These are phyloP conservation scores for Uria lomvia DNA, from an alignment of 2,113 vertebrate species.

Conservation along the genomic window DNA sequence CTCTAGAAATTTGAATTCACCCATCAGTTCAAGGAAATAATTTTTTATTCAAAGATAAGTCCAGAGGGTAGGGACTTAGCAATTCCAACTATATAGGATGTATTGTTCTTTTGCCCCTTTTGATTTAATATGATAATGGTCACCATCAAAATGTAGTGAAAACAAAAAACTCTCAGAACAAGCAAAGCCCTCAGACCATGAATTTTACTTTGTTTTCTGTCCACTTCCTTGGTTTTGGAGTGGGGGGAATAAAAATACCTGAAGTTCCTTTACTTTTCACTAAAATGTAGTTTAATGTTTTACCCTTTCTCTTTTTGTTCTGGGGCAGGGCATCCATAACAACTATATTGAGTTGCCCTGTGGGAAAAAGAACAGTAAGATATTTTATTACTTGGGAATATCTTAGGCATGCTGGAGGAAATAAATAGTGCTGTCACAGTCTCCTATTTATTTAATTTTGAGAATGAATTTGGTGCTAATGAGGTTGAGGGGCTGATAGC, in stretches of 20 bases:
- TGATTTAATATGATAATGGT: constrained; percentile 17
- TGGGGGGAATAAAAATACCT: no score
- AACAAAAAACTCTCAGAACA: background rate
- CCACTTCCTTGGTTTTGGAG: background rate
- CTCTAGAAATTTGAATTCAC: constrained; percentile 57
- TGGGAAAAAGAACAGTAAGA: background rate
- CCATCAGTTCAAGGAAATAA: background rate
- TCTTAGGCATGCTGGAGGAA: background rate
- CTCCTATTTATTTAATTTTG: constrained; percentile 31
- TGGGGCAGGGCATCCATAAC: background rate
- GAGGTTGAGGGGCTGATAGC: constrained; percentile 21
- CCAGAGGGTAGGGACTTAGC: background rate
- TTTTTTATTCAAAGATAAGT: constrained; percentile 20
- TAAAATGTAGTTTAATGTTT: background rate
- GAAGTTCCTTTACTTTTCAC: no score
- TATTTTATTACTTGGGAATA: background rate
- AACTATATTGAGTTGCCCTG: background rate
- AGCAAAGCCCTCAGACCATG: background rate
- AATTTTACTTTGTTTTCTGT: background rate
- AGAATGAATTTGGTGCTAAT: constrained; percentile 32
- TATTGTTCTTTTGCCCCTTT: constrained; percentile 9
- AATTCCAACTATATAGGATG: background rate
- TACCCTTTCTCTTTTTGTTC: background rate
- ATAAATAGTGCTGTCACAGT: background rate
- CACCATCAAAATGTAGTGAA: background rate